Base-by-base conservation (phyloP, 2,113 vertebrate species). In the Oplegnathus fasciatus region DNA sequence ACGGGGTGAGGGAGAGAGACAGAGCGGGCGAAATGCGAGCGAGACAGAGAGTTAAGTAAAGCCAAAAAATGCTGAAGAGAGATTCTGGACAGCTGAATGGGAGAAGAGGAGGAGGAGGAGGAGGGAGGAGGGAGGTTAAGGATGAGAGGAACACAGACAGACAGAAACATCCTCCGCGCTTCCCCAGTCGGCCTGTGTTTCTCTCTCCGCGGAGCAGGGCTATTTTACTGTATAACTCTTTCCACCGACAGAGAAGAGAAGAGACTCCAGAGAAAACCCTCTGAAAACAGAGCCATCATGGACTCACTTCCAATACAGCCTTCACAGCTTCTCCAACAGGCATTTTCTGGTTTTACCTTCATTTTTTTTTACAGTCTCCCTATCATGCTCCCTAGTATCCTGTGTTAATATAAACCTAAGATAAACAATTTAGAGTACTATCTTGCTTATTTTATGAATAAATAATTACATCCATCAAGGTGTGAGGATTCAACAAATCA, bases 131-230 rank as follows among this genome's bases (percentile, higher is more conserved):
- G 70, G 54, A 57, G 76, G 69, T 76, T 76, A 60, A 80, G 82
- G 44, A 82, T 82, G 67, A 71, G 77, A 77, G 61, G 60, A 85
- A 77, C 72, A 52, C 72, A 90, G 79, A 85, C 55, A 82, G 85
- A 92, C 85, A 88, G 86, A 84, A 89, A 82, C 85, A 83, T 90
- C 89, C 78, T 85, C 87, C 42, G 64, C 28, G 70, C 77, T 26
- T 74, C 79, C 76, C 58, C 42, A 44, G 71, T 26, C n/a, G 13
- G 70, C 75, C 73, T n/a, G 65, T 18, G 67, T 65, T 73, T 86
- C 60, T 66, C 87, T 85, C 85, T 80, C 66, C 4, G 42, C 20
- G 73, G 86, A 79, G 72, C 72, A 34, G 57, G 69, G 70, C 84
- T 69, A 3, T 82, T 84, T 83, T 4, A 77, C 84, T 87, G 50